Evolutionary conservation across 2,113 vertebrate genomes (phyloP), one percentile per base, ranked within the genome.

Genomic region (Amphiprion ocellaris): DNA sequence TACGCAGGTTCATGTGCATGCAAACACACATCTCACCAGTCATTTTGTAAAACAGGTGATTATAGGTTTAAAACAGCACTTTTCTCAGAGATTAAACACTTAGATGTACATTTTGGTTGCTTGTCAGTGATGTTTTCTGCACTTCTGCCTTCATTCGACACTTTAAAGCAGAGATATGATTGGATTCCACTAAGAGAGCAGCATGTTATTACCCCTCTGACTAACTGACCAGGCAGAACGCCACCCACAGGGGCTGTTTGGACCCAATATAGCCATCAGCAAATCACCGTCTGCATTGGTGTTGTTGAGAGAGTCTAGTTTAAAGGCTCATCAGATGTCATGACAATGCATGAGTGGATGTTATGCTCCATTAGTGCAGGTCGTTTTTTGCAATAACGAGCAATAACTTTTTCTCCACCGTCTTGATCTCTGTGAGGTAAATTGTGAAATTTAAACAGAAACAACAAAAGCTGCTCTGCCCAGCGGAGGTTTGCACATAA

Each of bases 241-340:
- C 65, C 33, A 44, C 41, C 41, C 41, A 60, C 26, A 2, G 7
- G 5, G 23, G 33, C 19, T n/a, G 5, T 54, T 54, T 17, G 33
- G 24, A 15, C 47, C 14, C 12, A 46, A 44, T 33, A 23, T 1
- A 71, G 28, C 26, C 28, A 19, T 68, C 62, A 72, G 56, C 16
- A 62, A 62, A 67, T 60, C 37, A 23, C 39, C 39, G n/a, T 30
- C 50, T 63, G 65, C 4, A 24, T 19, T 47, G 49, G 19, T 77
- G 30, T 2, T 59, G 28, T 23, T n/a, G 49, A 10, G 17, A 55
- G 21, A 55, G 71, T 63, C 52, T 2, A 23, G 50, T 60, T 66
- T 41, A 49, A 41, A 59, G 52, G 30, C n/a, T 14, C 21, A 30
- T 24, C 39, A 55, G 24, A 55, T 4, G 12, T 23, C 33, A 46